phyloP scores from a whole-genome alignment of 2,888 invertebrate species.

The Norana najaformis region DNA sequence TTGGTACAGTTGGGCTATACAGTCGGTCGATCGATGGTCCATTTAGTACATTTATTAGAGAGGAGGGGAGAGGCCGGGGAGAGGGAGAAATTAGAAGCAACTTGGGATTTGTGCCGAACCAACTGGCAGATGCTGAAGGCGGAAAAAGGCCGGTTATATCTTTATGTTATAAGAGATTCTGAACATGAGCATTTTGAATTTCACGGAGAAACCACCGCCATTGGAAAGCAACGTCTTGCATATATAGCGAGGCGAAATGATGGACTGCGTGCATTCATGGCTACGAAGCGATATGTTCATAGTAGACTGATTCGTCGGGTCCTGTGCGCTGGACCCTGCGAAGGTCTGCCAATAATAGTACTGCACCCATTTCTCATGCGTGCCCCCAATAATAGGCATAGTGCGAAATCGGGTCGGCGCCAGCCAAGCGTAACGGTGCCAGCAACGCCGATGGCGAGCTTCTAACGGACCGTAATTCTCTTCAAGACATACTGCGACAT shows the following conservation, averaged over 20 bases:
- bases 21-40: no score
- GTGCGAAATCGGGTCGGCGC: background rate
- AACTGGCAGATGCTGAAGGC: no score
- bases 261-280: background rate
- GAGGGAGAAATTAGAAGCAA: background rate
- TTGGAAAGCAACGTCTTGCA: background rate
- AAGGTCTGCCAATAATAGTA: background rate
- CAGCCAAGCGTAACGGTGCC: background rate
- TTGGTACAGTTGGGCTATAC: no score
- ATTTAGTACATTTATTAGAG: no score
- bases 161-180: background rate
- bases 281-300: slow-evolving; percentile 5
- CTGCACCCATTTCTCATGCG: background rate
- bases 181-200: background rate
- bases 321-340: background rate
- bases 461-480: no score
- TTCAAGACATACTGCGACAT: background rate
- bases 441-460: background rate
- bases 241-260: background rate
- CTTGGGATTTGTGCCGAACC: no score
- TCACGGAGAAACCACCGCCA: background rate
- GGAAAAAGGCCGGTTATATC: background rate
- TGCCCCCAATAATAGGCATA: slow-evolving; percentile 13
- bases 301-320: background rate
- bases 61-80: background rate